phyloP scores from a whole-genome alignment of 2,797 vertebrate species.

The Gymnothorax javanicus region DNA sequence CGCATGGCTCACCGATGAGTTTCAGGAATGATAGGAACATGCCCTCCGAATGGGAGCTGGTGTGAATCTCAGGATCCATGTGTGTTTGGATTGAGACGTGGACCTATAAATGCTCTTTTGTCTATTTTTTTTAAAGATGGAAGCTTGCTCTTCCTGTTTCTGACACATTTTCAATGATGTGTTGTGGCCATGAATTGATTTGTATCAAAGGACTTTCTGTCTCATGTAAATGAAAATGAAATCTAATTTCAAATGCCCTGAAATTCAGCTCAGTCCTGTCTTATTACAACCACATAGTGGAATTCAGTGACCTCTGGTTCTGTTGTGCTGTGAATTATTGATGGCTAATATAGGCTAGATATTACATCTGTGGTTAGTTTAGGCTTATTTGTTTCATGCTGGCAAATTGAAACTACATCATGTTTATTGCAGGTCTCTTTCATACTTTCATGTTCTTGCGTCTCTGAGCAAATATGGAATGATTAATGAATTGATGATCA shows the following conservation, averaged over 20 bases:
- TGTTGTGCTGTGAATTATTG: not conserved
- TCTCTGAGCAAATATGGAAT: not conserved
- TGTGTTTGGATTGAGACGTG: not conserved
- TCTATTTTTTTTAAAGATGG: not conserved
- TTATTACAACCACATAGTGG: not conserved
- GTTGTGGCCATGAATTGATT: not conserved
- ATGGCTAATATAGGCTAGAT: not conserved
- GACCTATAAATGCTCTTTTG: not conserved
- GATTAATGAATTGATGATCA: not conserved
- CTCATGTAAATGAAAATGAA: not conserved
- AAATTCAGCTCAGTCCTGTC: not conserved
- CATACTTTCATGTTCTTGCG: not conserved
- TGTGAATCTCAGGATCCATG: conserved; percentile 16
- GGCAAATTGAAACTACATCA: not conserved
- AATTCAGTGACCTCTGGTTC: not conserved
- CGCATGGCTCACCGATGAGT: conserved; percentile 64
- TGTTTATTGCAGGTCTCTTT: not conserved
- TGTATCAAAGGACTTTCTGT: not conserved
- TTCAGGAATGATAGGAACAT: conserved; percentile 54
- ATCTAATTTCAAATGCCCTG: not conserved
- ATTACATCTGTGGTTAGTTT: not conserved
- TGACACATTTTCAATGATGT: not conserved
- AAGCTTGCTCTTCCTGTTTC: not conserved
- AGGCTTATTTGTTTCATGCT: not conserved
- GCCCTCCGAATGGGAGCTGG: not conserved